A percentile compares a stretch with the other conserved stretches of the same genome.
Evolutionary conservation across 2,888 invertebrate genomes (phyloP).

Genomic region (Zonitis immaculata): DNA sequence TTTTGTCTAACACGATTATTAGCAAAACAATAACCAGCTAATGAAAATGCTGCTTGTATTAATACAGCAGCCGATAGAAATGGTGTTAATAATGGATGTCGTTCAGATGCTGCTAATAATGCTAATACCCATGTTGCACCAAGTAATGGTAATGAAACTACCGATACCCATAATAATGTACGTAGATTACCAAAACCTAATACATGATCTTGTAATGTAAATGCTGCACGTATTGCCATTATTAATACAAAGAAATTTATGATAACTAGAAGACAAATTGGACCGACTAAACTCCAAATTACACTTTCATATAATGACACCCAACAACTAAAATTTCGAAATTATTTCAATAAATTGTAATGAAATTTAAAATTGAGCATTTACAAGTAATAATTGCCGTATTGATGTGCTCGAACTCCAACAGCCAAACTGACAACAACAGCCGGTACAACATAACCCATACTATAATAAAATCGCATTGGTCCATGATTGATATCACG

Average conservation of each 20-base stretch:
- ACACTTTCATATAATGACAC: conserved; percentile 88
- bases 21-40: conserved; percentile 82
- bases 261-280: conserved; percentile 73
- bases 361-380: conserved; percentile 44
- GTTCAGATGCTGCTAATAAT: conserved; percentile 71
- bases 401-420: conserved; percentile 89
- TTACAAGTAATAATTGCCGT: conserved; percentile 91
- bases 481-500: conserved; percentile 94
- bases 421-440: conserved; percentile 87
- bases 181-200: conserved; percentile 80
- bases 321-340: conserved; percentile 72
- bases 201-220: conserved; percentile 84
- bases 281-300: conserved; percentile 93
- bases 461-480: conserved; percentile 85
- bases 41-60: conserved; percentile 75
- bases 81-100: conserved; percentile 67
- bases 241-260: conserved; percentile 77
- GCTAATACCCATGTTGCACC: conserved; percentile 85
- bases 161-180: conserved; percentile 80
- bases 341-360: conserved; percentile 13
- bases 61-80: conserved; percentile 72
- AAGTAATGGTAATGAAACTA: conserved; percentile 78
- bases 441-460: conserved; percentile 90
- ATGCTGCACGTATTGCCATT: conserved; percentile 84
- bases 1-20: conserved; percentile 81